Conservation (phyloP, 2,797 vertebrate genomes). For the Cottoperca gobio region DNA sequence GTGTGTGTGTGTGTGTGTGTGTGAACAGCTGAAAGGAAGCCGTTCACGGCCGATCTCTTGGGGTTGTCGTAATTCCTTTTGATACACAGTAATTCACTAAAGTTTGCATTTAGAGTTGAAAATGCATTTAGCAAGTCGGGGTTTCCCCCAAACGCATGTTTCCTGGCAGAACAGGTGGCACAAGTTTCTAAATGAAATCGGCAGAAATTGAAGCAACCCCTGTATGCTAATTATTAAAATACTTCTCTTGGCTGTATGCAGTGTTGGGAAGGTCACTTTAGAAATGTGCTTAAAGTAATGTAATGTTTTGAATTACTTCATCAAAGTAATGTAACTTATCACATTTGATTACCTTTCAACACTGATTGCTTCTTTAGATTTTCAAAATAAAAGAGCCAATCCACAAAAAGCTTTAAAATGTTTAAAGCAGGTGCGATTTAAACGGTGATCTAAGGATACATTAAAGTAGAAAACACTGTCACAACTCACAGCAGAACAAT, state of each 20-base stretch:
- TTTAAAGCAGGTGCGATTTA: neutral
- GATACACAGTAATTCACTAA: neutral
- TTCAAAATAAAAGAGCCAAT: neutral
- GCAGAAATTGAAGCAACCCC: neutral
- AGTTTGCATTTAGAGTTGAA: neutral
- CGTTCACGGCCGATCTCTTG: neutral
- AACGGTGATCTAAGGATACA: too few relatives aligned
- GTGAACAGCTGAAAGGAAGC: neutral
- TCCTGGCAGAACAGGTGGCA: neutral
- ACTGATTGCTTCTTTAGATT: too few relatives aligned
- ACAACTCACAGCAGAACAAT: neutral
- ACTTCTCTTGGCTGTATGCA: too few relatives aligned
- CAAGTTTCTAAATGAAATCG: neutral
- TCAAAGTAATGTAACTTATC: too few relatives aligned
- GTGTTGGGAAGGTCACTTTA: too few relatives aligned
- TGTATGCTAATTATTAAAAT: too few relatives aligned
- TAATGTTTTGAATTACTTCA: too few relatives aligned
- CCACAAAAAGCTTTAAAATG: neutral
- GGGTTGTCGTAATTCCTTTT: neutral
- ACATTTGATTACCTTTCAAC: too few relatives aligned
- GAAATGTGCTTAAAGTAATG: too few relatives aligned
- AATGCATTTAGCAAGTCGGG: neutral
- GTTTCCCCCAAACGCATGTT: neutral
- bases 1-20: too few relatives aligned
- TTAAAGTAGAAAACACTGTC: too few relatives aligned